Evolutionary conservation across 2,888 invertebrate genomes (phyloP), one percentile per base, ranked within the genome.

Genomic region (Cheilosia impressa): DNA sequence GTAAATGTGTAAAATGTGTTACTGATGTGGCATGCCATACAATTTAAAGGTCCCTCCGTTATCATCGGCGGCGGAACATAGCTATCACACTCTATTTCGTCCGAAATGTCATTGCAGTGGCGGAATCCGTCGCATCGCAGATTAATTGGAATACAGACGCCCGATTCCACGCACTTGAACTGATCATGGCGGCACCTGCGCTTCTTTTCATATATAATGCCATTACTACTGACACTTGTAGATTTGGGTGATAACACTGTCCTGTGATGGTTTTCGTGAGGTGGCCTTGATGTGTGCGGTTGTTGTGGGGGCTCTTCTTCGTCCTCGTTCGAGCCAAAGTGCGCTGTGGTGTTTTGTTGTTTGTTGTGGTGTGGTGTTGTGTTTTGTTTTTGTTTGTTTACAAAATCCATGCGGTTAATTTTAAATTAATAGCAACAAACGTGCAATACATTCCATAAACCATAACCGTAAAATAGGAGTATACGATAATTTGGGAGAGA

Each of bases 31-130:
- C 71, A 81, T 72, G 85, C 57, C 85, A 85, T 85, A 85, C 85
- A 81, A 66, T 65, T 57, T 57, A 15, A 17, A 2, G 83, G 78
- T 82, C 71, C 78, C 66, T 83, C 52, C 13, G 69, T 78, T 50
- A 47, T 55, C 4, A 22, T 24, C 17, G 13, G 34, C 10, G 79
- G 63, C 24, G 60, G 31, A 10, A 66, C 31, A 80, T 90, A 90
- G 2, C 76, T 75, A 3, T 90, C 89, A 88, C 94, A 94, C 87
- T 92, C 91, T 50, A 88, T 88, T 90, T 95, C 95, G 89, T 95
- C 95, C 57, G 94, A 93, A 88, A 93, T 90, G 90, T 95, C 95
- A 82, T 92, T 91, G 91, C 95, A 96, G 89, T 96, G 94, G 87
- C 89, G 89, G 65, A 90, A 89, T 50, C 93, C 93, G 91, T 96